Conservation (phyloP, 2,797 vertebrate genomes). For the Poecilia wingei region DNA sequence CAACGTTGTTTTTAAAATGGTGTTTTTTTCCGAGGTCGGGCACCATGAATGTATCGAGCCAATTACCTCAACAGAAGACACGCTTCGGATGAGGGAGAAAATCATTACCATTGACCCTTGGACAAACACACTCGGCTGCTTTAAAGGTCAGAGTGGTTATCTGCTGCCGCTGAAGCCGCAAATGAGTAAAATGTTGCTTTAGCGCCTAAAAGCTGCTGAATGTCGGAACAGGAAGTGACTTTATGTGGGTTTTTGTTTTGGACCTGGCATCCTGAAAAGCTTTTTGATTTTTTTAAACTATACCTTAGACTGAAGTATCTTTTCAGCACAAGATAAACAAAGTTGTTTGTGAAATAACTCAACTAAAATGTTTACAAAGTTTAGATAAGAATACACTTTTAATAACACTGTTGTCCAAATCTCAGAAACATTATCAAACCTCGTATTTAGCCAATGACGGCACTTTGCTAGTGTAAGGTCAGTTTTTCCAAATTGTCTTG, state of each 20-base stretch:
- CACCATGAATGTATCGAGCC: conserved; percentile 8
- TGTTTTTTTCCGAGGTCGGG: neutral
- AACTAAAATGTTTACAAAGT: neutral
- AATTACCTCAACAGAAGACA: conserved; percentile 29
- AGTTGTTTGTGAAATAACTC: neutral
- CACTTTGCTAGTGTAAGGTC: neutral
- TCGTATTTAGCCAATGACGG: neutral
- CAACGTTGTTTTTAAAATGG: neutral
- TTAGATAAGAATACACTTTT: neutral
- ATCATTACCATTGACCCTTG: conserved; percentile 20
- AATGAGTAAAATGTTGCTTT: conserved; percentile 3
- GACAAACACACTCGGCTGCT: neutral
- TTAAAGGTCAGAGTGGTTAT: conserved; percentile 15
- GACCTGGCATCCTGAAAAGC: no score
- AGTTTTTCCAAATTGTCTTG: neutral
- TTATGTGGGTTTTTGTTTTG: neutral
- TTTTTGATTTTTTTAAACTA: neutral
- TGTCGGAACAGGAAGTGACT: neutral
- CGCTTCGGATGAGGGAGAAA: conserved; percentile 17
- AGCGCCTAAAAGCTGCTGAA: neutral
- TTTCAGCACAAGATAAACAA: neutral
- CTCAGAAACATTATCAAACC: neutral
- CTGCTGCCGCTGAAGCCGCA: conserved; percentile 3
- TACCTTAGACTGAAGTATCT: neutral
- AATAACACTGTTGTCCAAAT: neutral